A percentile compares a stretch with the other conserved stretches of the same genome.
These are phyloP conservation scores for Psittacula cyanocephala DNA, from an alignment of 2,113 vertebrate genomes.

Conservation along the genomic window DNA sequence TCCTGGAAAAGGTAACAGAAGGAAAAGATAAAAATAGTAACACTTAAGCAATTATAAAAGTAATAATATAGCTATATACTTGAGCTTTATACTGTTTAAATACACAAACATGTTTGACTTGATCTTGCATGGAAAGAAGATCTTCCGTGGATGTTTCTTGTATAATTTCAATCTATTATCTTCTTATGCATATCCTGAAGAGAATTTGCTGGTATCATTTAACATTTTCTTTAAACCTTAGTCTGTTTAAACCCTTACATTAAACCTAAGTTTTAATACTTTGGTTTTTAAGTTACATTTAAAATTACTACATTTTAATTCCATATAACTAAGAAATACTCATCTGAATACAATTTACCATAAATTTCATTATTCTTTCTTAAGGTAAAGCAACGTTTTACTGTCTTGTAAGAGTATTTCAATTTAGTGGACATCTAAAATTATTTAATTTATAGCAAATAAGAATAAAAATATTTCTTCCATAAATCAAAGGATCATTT, in stretches of 20 bases:
- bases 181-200: not conserved
- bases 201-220: not conserved
- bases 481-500: not conserved
- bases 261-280: not conserved
- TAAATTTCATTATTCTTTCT: not conserved
- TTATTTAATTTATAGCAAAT: not conserved
- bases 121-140: not conserved
- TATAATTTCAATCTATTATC: not conserved
- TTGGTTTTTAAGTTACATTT: not conserved
- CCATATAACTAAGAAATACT: not conserved
- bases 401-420: not conserved
- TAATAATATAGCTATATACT: not conserved
- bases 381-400: not conserved
- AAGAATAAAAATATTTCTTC: not conserved
- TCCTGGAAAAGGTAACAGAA: not conserved
- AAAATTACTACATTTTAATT: slow-evolving; percentile 3
- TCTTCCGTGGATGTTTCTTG: not conserved
- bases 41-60: not conserved
- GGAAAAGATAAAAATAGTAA: not conserved
- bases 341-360: not conserved
- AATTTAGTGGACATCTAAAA: not conserved
- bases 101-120: not conserved
- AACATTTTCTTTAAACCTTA: not conserved
- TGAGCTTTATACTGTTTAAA: not conserved
- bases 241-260: not conserved